Base-by-base conservation (phyloP, 2,888 invertebrate species). In the Hirudinaria manillensis region DNA sequence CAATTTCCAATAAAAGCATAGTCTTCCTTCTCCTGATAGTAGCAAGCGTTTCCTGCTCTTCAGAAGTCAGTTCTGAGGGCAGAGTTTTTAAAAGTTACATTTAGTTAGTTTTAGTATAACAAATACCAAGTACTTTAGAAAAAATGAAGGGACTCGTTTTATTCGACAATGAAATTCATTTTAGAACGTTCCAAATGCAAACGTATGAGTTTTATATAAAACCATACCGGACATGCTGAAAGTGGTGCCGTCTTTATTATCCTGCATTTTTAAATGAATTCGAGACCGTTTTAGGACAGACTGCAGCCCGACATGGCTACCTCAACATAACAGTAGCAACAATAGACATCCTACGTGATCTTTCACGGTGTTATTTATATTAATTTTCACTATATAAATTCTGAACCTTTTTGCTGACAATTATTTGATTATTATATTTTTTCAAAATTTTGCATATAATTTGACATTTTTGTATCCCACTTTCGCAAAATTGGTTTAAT, bases 31-130 rank as follows among this genome's bases (percentile, higher is more conserved):
- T 56, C 24, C 65, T 71, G 34, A 75, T 75, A 0, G 70, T 65
- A 71, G 32, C 55, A 21, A 75, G 53, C 10, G 38, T 21, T 27
- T 72, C 72, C 51, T 71, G 75, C 34, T 72, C 75, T 45, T 75
- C 71, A 34, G 72, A 51, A 32, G 38, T 51, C 6, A 71, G 66
- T 65, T 61, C 61, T 61, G 61, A 27, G 19, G 7, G 24, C 61
- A 61, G 29, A 61, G 29, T 27, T 61, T 27, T 27, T 61, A 61
- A 29, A 27, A 61, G 10, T 7, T 7, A 61, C 61, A 27, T 16
- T 61, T 4, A 56, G 3, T 6, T 61, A 21, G 29, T n/a, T n/a
- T 61, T 61, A 61, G n/a, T 27, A 61, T 6, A 61, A 3, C 19
- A 16, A 6, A 6, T 6, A 56, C n/a, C 13, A 24, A 7, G 3